phyloP scores from a whole-genome alignment of 2,888 invertebrate genomes.

The Spilosoma lubricipeda region DNA sequence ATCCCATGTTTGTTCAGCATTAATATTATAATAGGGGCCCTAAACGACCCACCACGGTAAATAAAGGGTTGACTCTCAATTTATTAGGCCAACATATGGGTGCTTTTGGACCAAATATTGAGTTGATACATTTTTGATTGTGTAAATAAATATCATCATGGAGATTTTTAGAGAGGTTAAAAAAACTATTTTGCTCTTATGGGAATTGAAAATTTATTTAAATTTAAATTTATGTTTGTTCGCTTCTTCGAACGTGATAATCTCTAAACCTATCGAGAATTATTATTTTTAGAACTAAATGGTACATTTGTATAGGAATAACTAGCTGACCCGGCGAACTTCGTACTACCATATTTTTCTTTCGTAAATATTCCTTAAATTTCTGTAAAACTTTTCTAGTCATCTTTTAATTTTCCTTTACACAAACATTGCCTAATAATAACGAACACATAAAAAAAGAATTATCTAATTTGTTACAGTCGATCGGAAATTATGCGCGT shows the following conservation, averaged over 20 bases:
- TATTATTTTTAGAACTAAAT: too few relatives aligned
- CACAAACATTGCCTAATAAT: too few relatives aligned
- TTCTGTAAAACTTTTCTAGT: too few relatives aligned
- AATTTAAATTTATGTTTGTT: background rate
- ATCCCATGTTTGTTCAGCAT: conserved; percentile 83
- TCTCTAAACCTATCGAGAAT: too few relatives aligned
- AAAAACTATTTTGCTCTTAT: background rate
- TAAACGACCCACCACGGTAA: conserved; percentile 75
- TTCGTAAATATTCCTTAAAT: too few relatives aligned
- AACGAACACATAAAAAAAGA: too few relatives aligned
- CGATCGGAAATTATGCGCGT: too few relatives aligned
- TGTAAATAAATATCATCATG: conserved; percentile 58
- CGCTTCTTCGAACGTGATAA: background rate
- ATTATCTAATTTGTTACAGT: too few relatives aligned
- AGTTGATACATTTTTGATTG: conserved; percentile 59
- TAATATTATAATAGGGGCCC: conserved; percentile 82
- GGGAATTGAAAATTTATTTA: background rate
- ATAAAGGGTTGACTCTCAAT: conserved; percentile 81
- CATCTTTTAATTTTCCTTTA: too few relatives aligned
- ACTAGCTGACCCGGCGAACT: too few relatives aligned
- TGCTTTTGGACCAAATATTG: conserved; percentile 66
- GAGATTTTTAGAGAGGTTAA: conserved; percentile 4
- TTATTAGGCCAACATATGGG: conserved; percentile 74
- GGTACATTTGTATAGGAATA: too few relatives aligned
- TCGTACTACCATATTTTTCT: too few relatives aligned